Evolutionary conservation across 1,140 invertebrate genomes (phyloP).

Genomic region (Pachyrhynchus sulphureomaculatus): DNA sequence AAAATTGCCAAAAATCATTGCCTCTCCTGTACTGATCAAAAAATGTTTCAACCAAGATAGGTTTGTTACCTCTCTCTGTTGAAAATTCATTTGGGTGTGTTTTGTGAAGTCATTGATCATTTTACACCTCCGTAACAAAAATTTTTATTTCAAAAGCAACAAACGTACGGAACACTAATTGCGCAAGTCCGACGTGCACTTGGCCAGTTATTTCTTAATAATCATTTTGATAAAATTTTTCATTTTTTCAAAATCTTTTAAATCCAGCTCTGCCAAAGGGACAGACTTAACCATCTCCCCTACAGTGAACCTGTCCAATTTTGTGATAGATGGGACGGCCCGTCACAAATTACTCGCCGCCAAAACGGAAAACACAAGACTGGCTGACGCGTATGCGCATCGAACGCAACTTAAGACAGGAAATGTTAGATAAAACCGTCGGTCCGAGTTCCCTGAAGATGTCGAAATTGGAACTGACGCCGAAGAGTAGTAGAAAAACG

Average conservation of each 20-base stretch:
- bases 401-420: slow-evolving; percentile 52
- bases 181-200: no score
- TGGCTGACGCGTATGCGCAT: slow-evolving; percentile 71
- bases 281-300: slow-evolving; percentile 48
- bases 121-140: no score
- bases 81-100: no score
- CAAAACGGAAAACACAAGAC: slow-evolving; percentile 65
- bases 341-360: slow-evolving; percentile 72
- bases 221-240: no score
- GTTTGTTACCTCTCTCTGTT: no score
- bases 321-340: slow-evolving; percentile 70
- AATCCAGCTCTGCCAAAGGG: slow-evolving; percentile 6
- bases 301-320: slow-evolving; percentile 75
- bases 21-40: no score
- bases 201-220: no score
- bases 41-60: no score
- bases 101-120: no score
- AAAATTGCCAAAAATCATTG: no score
- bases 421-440: slow-evolving; percentile 34
- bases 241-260: slow-evolving; percentile 10
- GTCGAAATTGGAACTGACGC: slow-evolving; percentile 26
- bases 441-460: slow-evolving; percentile 28
- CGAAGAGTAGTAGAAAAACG: slow-evolving; percentile 21
- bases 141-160: no score
- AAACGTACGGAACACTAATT: no score